Percentiles rank a stretch among this genome's conserved stretches.
phyloP scores from a whole-genome alignment of 2,797 vertebrate genomes.

The Enteromius trimaculatus region DNA sequence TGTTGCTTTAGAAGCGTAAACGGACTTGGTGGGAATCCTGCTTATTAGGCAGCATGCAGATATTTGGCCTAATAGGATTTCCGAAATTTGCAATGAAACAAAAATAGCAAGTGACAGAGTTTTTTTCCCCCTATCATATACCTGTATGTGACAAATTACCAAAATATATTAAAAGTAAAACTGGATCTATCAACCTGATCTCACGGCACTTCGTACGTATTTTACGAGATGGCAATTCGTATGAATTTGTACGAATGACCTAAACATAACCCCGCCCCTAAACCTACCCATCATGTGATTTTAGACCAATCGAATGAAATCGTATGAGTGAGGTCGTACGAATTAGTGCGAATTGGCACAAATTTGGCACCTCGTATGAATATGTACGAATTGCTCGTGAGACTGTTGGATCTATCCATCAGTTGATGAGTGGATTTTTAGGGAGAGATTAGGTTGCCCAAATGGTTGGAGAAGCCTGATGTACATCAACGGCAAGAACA shows the following conservation, averaged over 20 bases:
- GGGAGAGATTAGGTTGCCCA: not conserved
- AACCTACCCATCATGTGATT: too few relatives aligned
- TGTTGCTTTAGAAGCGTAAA: conserved; percentile 4
- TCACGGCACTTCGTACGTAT: too few relatives aligned
- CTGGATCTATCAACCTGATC: too few relatives aligned
- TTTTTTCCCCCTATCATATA: not conserved
- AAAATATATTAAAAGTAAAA: not conserved
- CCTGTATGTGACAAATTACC: not conserved
- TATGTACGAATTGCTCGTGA: too few relatives aligned
- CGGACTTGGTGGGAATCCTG: not conserved
- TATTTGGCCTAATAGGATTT: not conserved
- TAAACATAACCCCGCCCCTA: too few relatives aligned
- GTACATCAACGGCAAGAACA: not conserved
- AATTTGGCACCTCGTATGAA: too few relatives aligned
- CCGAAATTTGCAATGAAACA: not conserved
- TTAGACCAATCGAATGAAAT: too few relatives aligned
- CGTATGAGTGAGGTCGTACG: too few relatives aligned
- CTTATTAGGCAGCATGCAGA: not conserved
- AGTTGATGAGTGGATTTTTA: not conserved
- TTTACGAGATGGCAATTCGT: too few relatives aligned
- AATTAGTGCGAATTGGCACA: too few relatives aligned
- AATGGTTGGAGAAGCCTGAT: not conserved
- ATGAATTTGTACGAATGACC: too few relatives aligned
- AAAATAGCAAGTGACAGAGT: not conserved
- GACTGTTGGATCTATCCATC: not conserved